Evolutionary conservation across 2,888 invertebrate species (phyloP).

Genomic region (Esperia sulphurella): DNA sequence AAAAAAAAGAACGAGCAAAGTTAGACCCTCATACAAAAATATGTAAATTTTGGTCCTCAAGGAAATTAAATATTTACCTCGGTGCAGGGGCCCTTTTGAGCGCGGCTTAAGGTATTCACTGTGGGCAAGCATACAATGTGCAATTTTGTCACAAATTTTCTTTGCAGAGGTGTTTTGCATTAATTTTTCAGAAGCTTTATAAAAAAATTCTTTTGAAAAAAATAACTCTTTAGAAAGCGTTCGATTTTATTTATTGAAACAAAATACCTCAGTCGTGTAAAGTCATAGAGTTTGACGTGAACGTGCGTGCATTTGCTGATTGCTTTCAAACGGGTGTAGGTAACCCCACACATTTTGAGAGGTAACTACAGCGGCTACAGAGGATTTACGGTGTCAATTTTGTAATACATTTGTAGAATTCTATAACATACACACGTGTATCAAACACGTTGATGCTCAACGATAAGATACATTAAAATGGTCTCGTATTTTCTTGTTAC

Average conservation of each 20-base stretch:
- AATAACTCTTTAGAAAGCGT: background rate
- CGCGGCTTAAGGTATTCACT: constrained; percentile 29
- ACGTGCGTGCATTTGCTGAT: background rate
- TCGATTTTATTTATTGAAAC: background rate
- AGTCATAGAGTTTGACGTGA: background rate
- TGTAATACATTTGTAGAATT: too few relatives aligned
- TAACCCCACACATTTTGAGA: too few relatives aligned
- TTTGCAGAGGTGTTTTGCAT: background rate
- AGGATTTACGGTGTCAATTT: too few relatives aligned
- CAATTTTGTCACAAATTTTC: constrained; percentile 1
- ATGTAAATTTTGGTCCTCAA: constrained; percentile 34
- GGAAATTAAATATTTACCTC: constrained; percentile 39
- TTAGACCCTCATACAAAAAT: constrained; percentile 20
- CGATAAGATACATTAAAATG: too few relatives aligned
- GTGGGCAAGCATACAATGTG: constrained; percentile 7
- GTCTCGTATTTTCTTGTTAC: too few relatives aligned
- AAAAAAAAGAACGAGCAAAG: background rate
- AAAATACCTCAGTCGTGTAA: background rate
- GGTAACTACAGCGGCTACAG: too few relatives aligned
- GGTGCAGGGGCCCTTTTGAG: constrained; percentile 12
- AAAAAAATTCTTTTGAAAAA: too few relatives aligned
- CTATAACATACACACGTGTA: too few relatives aligned
- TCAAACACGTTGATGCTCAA: too few relatives aligned
- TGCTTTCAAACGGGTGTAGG: too few relatives aligned
- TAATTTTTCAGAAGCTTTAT: background rate